These are phyloP conservation scores for Chaetophractus vellerosus DNA, from an alignment of 2,797 vertebrate species.

Conservation along the genomic window DNA sequence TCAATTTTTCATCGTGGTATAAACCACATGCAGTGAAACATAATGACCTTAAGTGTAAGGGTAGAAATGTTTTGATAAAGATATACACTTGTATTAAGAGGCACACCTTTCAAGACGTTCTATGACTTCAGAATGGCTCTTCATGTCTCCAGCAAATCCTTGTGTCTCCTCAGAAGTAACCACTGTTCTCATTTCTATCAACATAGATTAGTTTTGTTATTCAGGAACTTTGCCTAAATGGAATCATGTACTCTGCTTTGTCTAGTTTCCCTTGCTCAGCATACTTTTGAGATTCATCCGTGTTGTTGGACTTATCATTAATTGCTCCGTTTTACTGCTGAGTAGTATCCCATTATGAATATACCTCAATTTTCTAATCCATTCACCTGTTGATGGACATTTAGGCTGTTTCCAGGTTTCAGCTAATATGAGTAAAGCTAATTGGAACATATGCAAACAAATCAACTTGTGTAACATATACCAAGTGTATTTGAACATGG, in stretches of 20 bases:
- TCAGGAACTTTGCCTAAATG: neutral
- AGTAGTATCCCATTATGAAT: neutral
- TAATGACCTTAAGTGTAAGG: neutral
- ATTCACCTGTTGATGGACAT: neutral
- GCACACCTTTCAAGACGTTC: neutral
- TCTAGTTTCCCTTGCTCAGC: neutral
- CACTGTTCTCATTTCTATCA: neutral
- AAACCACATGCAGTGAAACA: neutral
- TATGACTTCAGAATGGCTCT: neutral
- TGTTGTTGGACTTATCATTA: neutral
- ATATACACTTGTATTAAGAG: neutral
- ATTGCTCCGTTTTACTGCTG: neutral
- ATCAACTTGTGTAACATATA: neutral
- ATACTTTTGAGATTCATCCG: neutral
- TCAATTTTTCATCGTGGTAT: neutral
- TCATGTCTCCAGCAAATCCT: neutral
- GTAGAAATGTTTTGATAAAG: neutral
- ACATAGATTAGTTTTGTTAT: neutral
- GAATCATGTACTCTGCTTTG: neutral
- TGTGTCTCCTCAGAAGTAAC: neutral
- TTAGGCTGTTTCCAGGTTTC: conserved; percentile 15
- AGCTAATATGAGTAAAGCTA: neutral
- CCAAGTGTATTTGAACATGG: no score
- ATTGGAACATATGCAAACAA: neutral
- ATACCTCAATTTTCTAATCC: neutral